Evolutionary conservation across 2,888 invertebrate genomes (phyloP).

Genomic region (Ypsolopha scabrella): DNA sequence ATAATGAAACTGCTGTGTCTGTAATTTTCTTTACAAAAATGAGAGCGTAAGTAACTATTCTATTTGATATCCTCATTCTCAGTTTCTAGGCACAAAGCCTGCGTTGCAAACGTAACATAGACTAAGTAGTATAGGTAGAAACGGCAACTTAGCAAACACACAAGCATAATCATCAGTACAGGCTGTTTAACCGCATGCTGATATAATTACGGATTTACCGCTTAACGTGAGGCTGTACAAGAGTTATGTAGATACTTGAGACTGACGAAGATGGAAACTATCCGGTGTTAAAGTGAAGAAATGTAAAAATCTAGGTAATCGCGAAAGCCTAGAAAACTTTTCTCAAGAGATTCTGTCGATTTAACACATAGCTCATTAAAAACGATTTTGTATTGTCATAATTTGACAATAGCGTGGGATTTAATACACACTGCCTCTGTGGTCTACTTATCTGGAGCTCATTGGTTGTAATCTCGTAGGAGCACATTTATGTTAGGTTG

Average conservation of each 20-base stretch:
- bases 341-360: background rate
- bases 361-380: background rate
- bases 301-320: background rate
- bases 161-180: constrained; percentile 1
- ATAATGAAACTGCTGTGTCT: constrained; percentile 48
- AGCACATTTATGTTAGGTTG: too few relatives aligned
- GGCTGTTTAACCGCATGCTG: constrained; percentile 21
- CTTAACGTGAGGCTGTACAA: background rate
- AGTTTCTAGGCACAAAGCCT: too few relatives aligned
- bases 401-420: too few relatives aligned
- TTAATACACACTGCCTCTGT: too few relatives aligned
- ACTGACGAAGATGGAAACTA: too few relatives aligned
- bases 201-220: constrained; percentile 22
- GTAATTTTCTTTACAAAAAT: constrained; percentile 59
- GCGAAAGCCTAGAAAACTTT: background rate
- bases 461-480: too few relatives aligned
- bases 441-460: too few relatives aligned
- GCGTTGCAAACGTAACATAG: too few relatives aligned
- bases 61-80: background rate
- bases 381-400: background rate
- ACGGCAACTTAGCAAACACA: background rate
- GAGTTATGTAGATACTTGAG: too few relatives aligned
- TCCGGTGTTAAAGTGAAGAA: background rate
- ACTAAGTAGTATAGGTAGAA: background rate
- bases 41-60: constrained; percentile 51